A percentile compares a stretch with the other conserved stretches of the same genome.
phyloP scores from a whole-genome alignment of 2,888 invertebrate species.

The Nomada flava region DNA sequence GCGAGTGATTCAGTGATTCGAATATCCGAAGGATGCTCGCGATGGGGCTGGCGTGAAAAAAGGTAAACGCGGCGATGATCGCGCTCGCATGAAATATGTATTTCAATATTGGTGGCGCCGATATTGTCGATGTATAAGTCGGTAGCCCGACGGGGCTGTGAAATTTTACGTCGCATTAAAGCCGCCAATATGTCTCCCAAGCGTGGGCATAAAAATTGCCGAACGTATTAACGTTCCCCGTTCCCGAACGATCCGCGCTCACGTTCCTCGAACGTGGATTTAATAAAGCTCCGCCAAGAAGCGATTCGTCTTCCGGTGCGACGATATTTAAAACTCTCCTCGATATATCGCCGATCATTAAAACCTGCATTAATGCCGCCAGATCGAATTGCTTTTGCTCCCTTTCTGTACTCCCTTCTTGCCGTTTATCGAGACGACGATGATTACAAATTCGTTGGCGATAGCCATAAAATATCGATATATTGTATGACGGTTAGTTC shows the following conservation, averaged over 20 bases:
- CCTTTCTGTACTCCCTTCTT: slow-evolving; percentile 6
- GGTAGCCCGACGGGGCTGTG: slow-evolving; percentile 61
- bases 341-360: slow-evolving; percentile 64
- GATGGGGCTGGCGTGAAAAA: slow-evolving; percentile 49
- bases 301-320: slow-evolving; percentile 71
- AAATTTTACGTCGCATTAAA: slow-evolving; percentile 80
- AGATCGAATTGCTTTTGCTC: slow-evolving; percentile 44
- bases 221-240: slow-evolving; percentile 75
- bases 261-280: slow-evolving; percentile 67
- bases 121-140: slow-evolving; percentile 65
- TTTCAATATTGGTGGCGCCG: slow-evolving; percentile 78
- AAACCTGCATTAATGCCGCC: slow-evolving; percentile 61
- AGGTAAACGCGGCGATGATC: slow-evolving; percentile 72
- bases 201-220: slow-evolving; percentile 78
- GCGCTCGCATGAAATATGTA: slow-evolving; percentile 79
- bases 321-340: slow-evolving; percentile 58
- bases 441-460: slow-evolving; percentile 45
- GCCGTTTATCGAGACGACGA: slow-evolving; percentile 43
- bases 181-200: slow-evolving; percentile 77
- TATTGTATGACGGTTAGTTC: background rate
- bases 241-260: slow-evolving; percentile 49
- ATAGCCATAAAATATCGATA: slow-evolving; percentile 48
- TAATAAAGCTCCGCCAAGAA: slow-evolving; percentile 74
- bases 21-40: slow-evolving; percentile 45
- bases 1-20: slow-evolving; percentile 45